A percentile compares a stretch with the other conserved stretches of the same genome.
These are phyloP conservation scores for Saturnia japonica DNA, from an alignment of 2,888 invertebrate species.

Conservation along the genomic window DNA sequence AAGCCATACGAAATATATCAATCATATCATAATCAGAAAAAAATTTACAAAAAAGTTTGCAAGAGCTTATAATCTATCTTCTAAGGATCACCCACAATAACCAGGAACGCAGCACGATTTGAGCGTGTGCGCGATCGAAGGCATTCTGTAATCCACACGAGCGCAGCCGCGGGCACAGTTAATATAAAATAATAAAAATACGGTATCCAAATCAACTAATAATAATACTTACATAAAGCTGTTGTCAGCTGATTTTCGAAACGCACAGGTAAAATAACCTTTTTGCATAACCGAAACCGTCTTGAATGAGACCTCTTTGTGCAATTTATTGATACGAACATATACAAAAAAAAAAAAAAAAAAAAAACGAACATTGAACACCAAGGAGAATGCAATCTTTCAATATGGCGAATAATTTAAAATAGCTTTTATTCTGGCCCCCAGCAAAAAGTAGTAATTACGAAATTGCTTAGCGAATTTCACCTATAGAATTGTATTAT, in stretches of 20 bases:
- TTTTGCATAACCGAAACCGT: conserved; percentile 34
- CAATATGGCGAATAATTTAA: conserved; percentile 1
- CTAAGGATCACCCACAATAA: too few relatives aligned
- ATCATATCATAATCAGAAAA: too few relatives aligned
- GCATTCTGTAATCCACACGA: too few relatives aligned
- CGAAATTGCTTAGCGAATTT: neutral
- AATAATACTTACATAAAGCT: neutral
- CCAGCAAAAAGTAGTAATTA: neutral
- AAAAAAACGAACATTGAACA: neutral
- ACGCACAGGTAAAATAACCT: conserved; percentile 34
- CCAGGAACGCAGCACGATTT: too few relatives aligned
- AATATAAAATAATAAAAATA: neutral
- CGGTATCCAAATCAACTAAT: conserved; percentile 16
- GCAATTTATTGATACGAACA: conserved; percentile 17
- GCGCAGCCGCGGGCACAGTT: too few relatives aligned
- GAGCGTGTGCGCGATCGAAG: too few relatives aligned
- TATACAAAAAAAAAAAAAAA: neutral
- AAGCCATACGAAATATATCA: too few relatives aligned
- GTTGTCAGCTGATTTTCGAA: conserved; percentile 31
- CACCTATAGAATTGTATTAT: neutral
- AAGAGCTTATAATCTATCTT: too few relatives aligned
- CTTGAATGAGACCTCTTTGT: conserved; percentile 25
- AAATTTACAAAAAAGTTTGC: too few relatives aligned
- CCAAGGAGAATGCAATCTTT: neutral
- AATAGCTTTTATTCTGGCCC: conserved; percentile 2